Evolutionary conservation across 2,113 vertebrate genomes (phyloP), one percentile per base, ranked within the genome.

Genomic region (Odontophorus gujanensis): DNA sequence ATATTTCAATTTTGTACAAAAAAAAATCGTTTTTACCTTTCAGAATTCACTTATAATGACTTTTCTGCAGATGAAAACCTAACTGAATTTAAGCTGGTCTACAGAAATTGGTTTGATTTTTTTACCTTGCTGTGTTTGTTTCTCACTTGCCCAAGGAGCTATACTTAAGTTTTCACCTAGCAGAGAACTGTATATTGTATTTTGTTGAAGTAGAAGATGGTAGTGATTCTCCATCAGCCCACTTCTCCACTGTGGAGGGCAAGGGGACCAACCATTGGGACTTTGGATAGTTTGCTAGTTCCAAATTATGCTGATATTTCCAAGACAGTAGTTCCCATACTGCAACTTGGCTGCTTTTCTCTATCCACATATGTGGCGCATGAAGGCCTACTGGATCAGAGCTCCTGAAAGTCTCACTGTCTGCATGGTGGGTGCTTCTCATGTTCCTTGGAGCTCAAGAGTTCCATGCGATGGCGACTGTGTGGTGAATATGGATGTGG

Each of bases 361-460:
- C 15, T 3, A 0, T 32, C 19, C 20, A 53, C 28, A 10, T 12
- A 1, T 1, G 2, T 59, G 21, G 47, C 16, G 8, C 20, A 11
- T 11, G 15, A 34, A 17, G 11, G 7, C 53, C 24, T 62, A 2
- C 0, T 4, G 17, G 18, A 20, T 26, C 53, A 85, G 32, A 62
- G 6, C 7, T 77, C 38, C 45, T 57, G 13, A 58, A 62, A 38
- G 7, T 71, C 38, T 24, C 30, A 34, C 11, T 57, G 40, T 9
- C 8, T 65, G 8, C 6, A 10, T 9, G 19, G 17, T 2, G 32
- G 38, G 32, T 28, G 42, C 5, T 47, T 84, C 59, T 62, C 6
- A 3, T 45, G 20, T n/a, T 7, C 25, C 50, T 51, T 74, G 68
- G 69, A 62, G 65, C 20, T 66, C 50, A 40, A 40, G 53, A 57